These are phyloP conservation scores for Reticulitermes lucifugus DNA, from an alignment of 2,888 invertebrate species.

Conservation along the genomic window DNA sequence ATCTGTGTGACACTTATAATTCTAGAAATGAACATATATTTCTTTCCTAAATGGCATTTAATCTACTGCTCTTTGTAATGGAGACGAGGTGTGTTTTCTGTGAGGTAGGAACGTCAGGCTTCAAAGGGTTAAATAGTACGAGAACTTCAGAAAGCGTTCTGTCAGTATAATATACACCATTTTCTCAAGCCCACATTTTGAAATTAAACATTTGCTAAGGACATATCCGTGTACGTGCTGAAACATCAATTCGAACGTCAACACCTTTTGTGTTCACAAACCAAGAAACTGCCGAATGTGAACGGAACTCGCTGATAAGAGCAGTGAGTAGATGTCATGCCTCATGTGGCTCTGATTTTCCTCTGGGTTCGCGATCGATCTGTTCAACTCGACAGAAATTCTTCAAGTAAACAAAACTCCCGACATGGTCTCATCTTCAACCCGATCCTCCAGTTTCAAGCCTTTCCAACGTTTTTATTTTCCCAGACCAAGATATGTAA, in stretches of 20 bases:
- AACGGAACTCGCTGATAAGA: background rate
- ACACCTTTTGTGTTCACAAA: background rate
- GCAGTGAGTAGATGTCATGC: background rate
- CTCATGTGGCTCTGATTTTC: background rate
- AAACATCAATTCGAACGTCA: background rate
- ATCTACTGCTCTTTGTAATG: too few relatives aligned
- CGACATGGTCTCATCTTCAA: background rate
- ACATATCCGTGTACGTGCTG: background rate
- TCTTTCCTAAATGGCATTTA: too few relatives aligned
- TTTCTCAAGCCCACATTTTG: background rate
- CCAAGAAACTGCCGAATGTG: background rate
- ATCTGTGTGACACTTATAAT: too few relatives aligned
- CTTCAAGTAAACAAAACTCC: background rate
- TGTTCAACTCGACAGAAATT: background rate
- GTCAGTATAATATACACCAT: too few relatives aligned
- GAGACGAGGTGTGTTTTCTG: too few relatives aligned
- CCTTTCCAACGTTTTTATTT: background rate
- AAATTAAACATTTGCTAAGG: background rate
- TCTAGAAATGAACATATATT: too few relatives aligned
- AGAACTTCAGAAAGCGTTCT: too few relatives aligned
- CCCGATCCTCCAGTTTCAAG: background rate
- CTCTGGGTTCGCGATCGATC: background rate
- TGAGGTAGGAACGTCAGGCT: too few relatives aligned
- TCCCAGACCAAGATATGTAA: background rate
- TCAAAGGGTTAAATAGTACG: too few relatives aligned